Conservation (phyloP, 2,113 vertebrate species). For the Lampris megalopsis region DNA sequence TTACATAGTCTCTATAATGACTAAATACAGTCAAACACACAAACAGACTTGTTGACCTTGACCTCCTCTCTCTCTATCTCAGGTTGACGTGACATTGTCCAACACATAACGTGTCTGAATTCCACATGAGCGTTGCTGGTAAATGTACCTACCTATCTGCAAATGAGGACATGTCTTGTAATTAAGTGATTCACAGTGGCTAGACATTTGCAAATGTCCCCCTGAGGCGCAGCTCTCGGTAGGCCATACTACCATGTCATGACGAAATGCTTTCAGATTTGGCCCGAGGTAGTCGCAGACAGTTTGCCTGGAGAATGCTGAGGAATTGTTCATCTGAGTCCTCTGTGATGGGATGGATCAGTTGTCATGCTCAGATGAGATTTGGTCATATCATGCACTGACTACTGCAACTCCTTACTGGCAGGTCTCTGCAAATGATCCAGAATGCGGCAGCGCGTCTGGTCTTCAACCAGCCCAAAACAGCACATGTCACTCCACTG, state of each 20-base stretch:
- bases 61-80: constrained; percentile 8
- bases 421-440: too few species aligned
- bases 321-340: constrained; percentile 49
- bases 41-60: constrained; percentile 1
- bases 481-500: too few species aligned
- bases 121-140: constrained; percentile 42
- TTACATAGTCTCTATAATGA: not conserved
- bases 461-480: too few species aligned
- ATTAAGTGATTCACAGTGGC: constrained; percentile 73
- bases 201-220: constrained; percentile 65
- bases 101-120: constrained; percentile 39
- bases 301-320: constrained; percentile 42
- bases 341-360: constrained; percentile 33
- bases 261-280: constrained; percentile 62
- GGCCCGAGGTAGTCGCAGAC: constrained; percentile 35
- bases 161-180: constrained; percentile 63
- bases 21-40: constrained; percentile 23
- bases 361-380: constrained; percentile 6
- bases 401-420: too few species aligned
- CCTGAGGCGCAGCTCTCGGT: constrained; percentile 54
- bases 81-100: constrained; percentile 7
- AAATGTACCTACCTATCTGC: constrained; percentile 43
- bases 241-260: constrained; percentile 56
- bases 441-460: too few species aligned
- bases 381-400: constrained; percentile 1